Conservation (phyloP, 2,797 vertebrate genomes). For the Oreonectes daqikongensis region DNA sequence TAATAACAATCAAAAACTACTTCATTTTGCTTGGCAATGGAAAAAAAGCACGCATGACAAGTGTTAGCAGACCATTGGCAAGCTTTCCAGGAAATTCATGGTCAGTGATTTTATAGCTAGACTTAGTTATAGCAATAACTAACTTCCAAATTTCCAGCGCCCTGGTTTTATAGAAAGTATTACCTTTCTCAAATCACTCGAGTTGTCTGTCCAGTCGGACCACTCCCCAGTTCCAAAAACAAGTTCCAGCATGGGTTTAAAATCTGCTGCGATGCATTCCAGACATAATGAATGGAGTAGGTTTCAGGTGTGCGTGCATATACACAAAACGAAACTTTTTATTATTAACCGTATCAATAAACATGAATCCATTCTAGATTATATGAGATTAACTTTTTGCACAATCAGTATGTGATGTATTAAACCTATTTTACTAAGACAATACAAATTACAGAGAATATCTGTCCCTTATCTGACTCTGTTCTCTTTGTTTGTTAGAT, state of each 20-base stretch:
- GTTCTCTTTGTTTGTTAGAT: slow-evolving; percentile 21
- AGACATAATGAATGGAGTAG: not conserved
- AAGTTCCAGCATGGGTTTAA: slow-evolving; percentile 57
- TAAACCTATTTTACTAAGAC: not conserved
- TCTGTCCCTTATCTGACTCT: slow-evolving; percentile 1
- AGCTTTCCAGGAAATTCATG: not conserved
- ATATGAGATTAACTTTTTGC: not conserved
- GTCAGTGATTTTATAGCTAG: not conserved
- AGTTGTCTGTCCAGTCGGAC: slow-evolving; percentile 24
- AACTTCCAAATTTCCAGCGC: not conserved
- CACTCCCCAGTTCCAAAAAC: slow-evolving; percentile 45
- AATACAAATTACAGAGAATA: not conserved
- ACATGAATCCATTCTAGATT: not conserved
- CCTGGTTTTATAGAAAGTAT: not conserved
- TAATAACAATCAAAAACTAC: not conserved
- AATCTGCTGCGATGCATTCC: slow-evolving; percentile 1
- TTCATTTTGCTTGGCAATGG: not conserved
- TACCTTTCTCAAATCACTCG: not conserved
- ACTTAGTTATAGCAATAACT: not conserved
- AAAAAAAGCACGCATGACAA: not conserved
- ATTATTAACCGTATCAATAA: not conserved
- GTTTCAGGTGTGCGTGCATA: not conserved
- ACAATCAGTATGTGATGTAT: not conserved
- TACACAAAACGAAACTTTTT: not conserved
- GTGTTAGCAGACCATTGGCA: not conserved